These are phyloP conservation scores for Lasioglossum morio DNA, from an alignment of 2,888 invertebrate species.

Conservation along the genomic window DNA sequence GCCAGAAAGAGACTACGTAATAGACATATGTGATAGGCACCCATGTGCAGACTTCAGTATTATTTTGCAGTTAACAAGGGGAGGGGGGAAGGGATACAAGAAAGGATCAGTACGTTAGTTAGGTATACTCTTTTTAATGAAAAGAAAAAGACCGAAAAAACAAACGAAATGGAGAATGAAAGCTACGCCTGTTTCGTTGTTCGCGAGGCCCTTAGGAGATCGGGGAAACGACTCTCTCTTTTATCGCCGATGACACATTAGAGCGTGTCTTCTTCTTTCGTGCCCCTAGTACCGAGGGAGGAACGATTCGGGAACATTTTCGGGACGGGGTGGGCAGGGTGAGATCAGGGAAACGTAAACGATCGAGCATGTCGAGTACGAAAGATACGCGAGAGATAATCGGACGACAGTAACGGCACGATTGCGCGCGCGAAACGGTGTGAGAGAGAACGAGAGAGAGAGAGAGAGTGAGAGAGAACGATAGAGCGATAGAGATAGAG, in stretches of 20 bases:
- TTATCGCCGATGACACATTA: slow-evolving; percentile 42
- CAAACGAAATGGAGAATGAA: slow-evolving; percentile 28
- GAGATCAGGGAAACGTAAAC: background rate
- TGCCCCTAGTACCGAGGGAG: background rate
- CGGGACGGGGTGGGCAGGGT: background rate
- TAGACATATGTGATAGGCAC: slow-evolving; percentile 85
- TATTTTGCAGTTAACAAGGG: slow-evolving; percentile 82
- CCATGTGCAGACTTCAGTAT: slow-evolving; percentile 84
- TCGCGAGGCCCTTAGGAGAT: slow-evolving; percentile 55
- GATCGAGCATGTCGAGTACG: slow-evolving; percentile 18
- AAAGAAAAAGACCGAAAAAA: slow-evolving; percentile 21
- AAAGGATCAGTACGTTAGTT: slow-evolving; percentile 73
- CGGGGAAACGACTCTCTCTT: slow-evolving; percentile 31
- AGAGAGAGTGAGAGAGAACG: background rate
- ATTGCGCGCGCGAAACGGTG: slow-evolving; percentile 37
- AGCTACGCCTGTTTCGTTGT: slow-evolving; percentile 75
- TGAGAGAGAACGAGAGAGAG: slow-evolving; percentile 25
- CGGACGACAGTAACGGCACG: slow-evolving; percentile 27
- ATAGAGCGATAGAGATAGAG: no score
- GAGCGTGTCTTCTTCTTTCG: slow-evolving; percentile 26
- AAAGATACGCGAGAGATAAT: slow-evolving; percentile 35
- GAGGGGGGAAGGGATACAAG: slow-evolving; percentile 36
- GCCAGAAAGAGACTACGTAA: slow-evolving; percentile 67
- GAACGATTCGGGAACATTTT: background rate
- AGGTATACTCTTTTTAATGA: slow-evolving; percentile 64